Conservation (phyloP, 2,113 vertebrate genomes). For the Rana temporaria region DNA sequence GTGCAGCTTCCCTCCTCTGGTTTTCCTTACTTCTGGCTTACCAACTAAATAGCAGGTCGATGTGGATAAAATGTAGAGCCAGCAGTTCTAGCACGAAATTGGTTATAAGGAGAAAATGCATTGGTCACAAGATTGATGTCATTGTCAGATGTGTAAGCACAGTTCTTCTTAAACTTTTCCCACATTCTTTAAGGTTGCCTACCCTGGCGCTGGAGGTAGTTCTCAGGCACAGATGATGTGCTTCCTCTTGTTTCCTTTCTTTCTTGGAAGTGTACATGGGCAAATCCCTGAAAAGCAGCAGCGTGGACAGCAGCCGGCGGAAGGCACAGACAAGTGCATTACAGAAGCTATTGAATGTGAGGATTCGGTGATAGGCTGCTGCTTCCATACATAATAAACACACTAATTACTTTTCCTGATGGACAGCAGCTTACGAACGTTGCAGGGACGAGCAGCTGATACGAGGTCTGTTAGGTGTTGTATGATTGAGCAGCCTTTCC, state of each 20-base stretch:
- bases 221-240: background rate
- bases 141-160: constrained; percentile 15
- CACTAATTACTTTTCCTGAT: constrained; percentile 78
- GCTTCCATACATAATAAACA: constrained; percentile 73
- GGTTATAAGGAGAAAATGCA: constrained; percentile 39
- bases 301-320: constrained; percentile 77
- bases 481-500: constrained; percentile 71
- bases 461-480: constrained; percentile 65
- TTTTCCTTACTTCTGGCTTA: constrained; percentile 51
- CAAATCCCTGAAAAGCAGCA: constrained; percentile 54
- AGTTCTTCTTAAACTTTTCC: constrained; percentile 42
- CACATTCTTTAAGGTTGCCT: constrained; percentile 24
- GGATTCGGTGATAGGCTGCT: constrained; percentile 71
- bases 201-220: background rate
- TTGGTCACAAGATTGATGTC: constrained; percentile 10
- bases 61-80: constrained; percentile 54
- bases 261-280: constrained; percentile 27
- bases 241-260: constrained; percentile 6
- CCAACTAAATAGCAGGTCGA: constrained; percentile 51
- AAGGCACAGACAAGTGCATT: constrained; percentile 74
- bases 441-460: constrained; percentile 66
- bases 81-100: constrained; percentile 53
- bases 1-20: constrained; percentile 62
- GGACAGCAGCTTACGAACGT: constrained; percentile 70
- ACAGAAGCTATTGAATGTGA: constrained; percentile 75